A percentile compares a stretch with the other conserved stretches of the same genome.
Conservation (phyloP, 2,113 vertebrate genomes). For the Entosphenus tridentatus region DNA sequence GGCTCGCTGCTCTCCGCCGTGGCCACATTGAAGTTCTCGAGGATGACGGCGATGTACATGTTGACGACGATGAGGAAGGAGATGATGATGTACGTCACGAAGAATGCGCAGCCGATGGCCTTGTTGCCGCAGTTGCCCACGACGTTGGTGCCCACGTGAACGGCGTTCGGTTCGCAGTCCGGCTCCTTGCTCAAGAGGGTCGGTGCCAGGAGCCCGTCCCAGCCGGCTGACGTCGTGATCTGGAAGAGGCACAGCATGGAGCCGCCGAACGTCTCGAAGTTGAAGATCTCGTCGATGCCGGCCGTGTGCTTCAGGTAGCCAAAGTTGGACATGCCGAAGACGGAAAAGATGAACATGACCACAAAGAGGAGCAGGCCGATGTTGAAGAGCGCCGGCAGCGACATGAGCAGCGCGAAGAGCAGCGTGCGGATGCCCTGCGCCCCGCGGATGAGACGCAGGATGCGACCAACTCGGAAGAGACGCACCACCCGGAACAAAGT, state of each 20-base stretch:
- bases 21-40: conserved; percentile 36
- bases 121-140: conserved; percentile 26
- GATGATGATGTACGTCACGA: conserved; percentile 34
- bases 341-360: conserved; percentile 40
- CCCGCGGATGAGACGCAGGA: conserved; percentile 25
- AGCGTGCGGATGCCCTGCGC: conserved; percentile 33
- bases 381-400: conserved; percentile 34
- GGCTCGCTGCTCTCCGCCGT: conserved; percentile 30
- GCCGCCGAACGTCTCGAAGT: conserved; percentile 33
- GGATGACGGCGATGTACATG: conserved; percentile 37
- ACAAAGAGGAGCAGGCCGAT: conserved; percentile 36
- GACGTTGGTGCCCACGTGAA: background rate
- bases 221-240: conserved; percentile 33
- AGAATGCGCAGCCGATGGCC: conserved; percentile 25
- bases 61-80: conserved; percentile 38
- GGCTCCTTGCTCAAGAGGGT: conserved; percentile 30
- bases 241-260: conserved; percentile 41
- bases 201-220: conserved; percentile 31
- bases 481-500: conserved; percentile 30
- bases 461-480: conserved; percentile 25
- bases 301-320: conserved; percentile 17
- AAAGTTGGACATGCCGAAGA: conserved; percentile 34
- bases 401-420: conserved; percentile 39
- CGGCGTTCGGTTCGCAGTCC: conserved; percentile 18
- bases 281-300: conserved; percentile 35